Percentiles rank a stretch among this genome's conserved stretches.
phyloP scores from a whole-genome alignment of 2,888 invertebrate genomes.

The Lochmaea crataegi region DNA sequence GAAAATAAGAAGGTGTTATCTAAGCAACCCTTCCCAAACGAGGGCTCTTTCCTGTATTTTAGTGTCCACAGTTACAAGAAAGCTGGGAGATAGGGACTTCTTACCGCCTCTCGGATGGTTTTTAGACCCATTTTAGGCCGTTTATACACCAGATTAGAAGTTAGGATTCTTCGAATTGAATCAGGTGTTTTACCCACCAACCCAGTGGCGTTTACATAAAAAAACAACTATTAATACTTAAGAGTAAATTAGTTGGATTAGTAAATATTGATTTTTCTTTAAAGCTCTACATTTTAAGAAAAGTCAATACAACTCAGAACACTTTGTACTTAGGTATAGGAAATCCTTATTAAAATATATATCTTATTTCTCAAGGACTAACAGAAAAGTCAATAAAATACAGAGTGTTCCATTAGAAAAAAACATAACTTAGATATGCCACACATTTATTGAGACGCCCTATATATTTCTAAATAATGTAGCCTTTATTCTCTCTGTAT shows the following conservation, averaged over 20 bases:
- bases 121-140: conserved; percentile 19
- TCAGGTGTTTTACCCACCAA: conserved; percentile 33
- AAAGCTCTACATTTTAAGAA: no score
- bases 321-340: no score
- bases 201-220: neutral
- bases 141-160: conserved; percentile 25
- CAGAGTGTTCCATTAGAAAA: neutral
- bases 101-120: conserved; percentile 5
- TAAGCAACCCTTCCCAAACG: conserved; percentile 4
- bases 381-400: no score
- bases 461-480: no score
- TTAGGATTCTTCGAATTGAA: conserved; percentile 37
- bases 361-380: no score
- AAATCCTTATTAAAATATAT: no score
- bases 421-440: neutral
- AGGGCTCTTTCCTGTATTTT: conserved; percentile 2
- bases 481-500: no score
- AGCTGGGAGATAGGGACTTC: neutral
- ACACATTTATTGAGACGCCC: no score
- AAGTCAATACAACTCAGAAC: no score
- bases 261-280: no score
- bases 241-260: no score
- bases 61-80: neutral
- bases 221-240: no score
- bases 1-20: neutral